Percentiles rank a stretch among this genome's conserved stretches.
Conservation (phyloP, 2,888 invertebrate genomes). For the Cyrtodaria siliqua region DNA sequence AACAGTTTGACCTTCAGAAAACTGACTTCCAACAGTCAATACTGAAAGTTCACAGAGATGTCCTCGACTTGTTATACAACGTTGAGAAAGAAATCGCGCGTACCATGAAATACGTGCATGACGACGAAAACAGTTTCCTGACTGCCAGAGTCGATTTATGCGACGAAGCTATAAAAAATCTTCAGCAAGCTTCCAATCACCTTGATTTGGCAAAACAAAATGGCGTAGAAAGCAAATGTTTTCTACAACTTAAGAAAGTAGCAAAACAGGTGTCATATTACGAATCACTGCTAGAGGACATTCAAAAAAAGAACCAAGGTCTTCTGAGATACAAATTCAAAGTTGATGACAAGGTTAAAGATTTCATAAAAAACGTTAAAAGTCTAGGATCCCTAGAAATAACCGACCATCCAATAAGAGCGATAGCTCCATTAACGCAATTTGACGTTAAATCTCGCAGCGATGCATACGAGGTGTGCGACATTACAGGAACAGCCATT, state of each 20-base stretch:
- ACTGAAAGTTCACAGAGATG: constrained; percentile 45
- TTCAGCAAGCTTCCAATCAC: constrained; percentile 35
- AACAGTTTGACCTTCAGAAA: constrained; percentile 38
- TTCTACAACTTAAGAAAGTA: constrained; percentile 58
- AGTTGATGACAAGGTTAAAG: constrained; percentile 30
- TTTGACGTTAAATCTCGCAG: constrained; percentile 52
- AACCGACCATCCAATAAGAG: constrained; percentile 27
- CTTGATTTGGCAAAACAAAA: constrained; percentile 51
- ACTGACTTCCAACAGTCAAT: constrained; percentile 49
- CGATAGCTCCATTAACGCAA: constrained; percentile 26
- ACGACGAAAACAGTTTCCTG: constrained; percentile 46
- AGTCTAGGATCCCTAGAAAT: constrained; percentile 42
- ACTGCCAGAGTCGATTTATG: constrained; percentile 37
- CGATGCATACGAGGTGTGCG: constrained; percentile 48
- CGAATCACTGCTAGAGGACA: constrained; percentile 44
- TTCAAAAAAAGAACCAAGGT: constrained; percentile 39
- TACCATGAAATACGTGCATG: constrained; percentile 35
- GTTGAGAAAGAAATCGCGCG: constrained; percentile 31
- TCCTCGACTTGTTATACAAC: constrained; percentile 33
- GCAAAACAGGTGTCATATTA: constrained; percentile 46
- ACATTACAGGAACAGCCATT: constrained; percentile 49
- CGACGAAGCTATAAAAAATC: constrained; percentile 34
- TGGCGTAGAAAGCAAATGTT: constrained; percentile 56
- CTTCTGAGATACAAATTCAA: constrained; percentile 40
- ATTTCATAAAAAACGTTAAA: constrained; percentile 31